phyloP scores from a whole-genome alignment of 1,140 invertebrate genomes.

The Ephestia elutella region DNA sequence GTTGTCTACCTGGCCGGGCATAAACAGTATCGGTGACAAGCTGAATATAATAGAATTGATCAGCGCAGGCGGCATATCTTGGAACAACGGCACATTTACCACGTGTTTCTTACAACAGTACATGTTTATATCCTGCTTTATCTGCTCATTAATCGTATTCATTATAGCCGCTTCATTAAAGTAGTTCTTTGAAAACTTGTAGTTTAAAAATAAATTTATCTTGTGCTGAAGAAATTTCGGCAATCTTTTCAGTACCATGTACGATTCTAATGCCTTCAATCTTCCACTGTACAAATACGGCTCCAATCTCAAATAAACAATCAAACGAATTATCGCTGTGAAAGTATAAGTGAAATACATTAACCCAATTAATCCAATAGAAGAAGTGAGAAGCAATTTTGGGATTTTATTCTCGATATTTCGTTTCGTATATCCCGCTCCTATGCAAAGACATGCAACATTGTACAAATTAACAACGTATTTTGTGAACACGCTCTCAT shows the following conservation, averaged over 20 bases:
- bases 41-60: conserved; percentile 41
- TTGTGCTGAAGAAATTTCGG: conserved; percentile 30
- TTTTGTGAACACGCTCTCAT: conserved; percentile 18
- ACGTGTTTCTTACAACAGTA: conserved; percentile 33
- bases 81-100: conserved; percentile 34
- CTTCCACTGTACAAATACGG: conserved; percentile 29
- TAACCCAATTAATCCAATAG: conserved; percentile 27
- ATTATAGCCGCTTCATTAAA: conserved; percentile 35
- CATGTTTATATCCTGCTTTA: conserved; percentile 47
- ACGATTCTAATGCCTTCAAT: conserved; percentile 28
- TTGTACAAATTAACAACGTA: conserved; percentile 31
- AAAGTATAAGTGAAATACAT: conserved; percentile 33
- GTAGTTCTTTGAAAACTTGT: conserved; percentile 34
- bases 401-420: conserved; percentile 18
- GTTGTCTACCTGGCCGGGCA: conserved; percentile 39
- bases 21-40: conserved; percentile 26
- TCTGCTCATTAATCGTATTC: conserved; percentile 42
- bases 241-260: conserved; percentile 29
- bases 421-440: conserved; percentile 28
- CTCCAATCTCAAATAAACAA: conserved; percentile 29
- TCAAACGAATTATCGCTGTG: conserved; percentile 30
- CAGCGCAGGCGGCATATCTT: conserved; percentile 37
- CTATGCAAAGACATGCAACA: conserved; percentile 29
- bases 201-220: conserved; percentile 33
- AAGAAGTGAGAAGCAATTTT: conserved; percentile 21